Evolutionary conservation across 2,888 invertebrate species (phyloP).

Genomic region (Sesia apiformis): DNA sequence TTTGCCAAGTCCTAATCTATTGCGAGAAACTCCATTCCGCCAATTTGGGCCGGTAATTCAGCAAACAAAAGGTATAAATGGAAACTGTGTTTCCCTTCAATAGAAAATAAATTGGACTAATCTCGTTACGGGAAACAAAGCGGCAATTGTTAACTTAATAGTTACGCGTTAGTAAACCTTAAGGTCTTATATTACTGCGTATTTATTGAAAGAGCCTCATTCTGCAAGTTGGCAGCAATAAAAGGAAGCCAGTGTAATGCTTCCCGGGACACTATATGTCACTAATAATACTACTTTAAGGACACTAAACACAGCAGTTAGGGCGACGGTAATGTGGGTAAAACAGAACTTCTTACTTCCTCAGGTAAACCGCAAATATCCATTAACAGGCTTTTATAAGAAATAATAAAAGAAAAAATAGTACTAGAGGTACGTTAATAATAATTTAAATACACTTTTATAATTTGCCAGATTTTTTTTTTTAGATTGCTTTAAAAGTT

Average conservation of each 20-base stretch:
- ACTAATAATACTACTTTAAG: constrained; percentile 27
- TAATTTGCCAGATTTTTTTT: no score
- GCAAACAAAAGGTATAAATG: not conserved
- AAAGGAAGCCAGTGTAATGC: constrained; percentile 10
- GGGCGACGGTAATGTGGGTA: constrained; percentile 2
- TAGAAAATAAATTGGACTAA: not conserved
- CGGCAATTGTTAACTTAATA: not conserved
- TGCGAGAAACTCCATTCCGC: not conserved
- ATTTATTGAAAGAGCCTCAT: not conserved
- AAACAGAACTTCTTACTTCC: not conserved
- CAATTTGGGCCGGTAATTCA: not conserved
- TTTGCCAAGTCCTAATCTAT: not conserved
- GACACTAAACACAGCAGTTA: constrained; percentile 28
- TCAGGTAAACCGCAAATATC: not conserved
- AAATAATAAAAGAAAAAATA: not conserved
- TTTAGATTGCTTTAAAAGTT: no score
- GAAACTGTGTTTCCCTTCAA: not conserved
- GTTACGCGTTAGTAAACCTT: not conserved
- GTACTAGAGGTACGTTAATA: no score
- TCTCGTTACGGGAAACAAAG: not conserved
- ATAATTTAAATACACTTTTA: no score
- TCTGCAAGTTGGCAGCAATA: not conserved
- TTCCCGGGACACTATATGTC: constrained; percentile 28
- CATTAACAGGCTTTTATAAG: not conserved
- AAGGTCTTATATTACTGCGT: not conserved